Percentiles rank a stretch among this genome's conserved stretches.
phyloP scores from a whole-genome alignment of 2,113 vertebrate species.

The Clupea harengus region DNA sequence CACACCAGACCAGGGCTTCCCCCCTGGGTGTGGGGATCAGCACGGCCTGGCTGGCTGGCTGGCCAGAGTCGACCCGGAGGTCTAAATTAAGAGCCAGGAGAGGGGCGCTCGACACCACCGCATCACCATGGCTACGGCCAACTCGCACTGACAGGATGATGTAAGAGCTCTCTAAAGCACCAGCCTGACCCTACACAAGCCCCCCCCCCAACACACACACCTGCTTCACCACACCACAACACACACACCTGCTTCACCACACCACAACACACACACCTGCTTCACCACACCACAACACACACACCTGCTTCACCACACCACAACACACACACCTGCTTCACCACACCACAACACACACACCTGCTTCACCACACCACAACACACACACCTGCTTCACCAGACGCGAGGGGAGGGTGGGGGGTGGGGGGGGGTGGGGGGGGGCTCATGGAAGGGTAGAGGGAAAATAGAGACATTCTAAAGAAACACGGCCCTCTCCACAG shows the following conservation, averaged over 20 bases:
- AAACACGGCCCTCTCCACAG: not conserved
- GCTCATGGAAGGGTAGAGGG: not conserved
- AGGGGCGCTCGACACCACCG: slow-evolving; percentile 39
- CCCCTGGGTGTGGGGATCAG: slow-evolving; percentile 21
- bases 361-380: not conserved
- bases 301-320: too few species aligned
- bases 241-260: not conserved
- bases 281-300: too few species aligned
- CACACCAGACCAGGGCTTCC: slow-evolving; percentile 2
- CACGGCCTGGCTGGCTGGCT: slow-evolving; percentile 39
- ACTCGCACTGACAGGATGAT: slow-evolving; percentile 68
- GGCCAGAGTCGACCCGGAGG: slow-evolving; percentile 39
- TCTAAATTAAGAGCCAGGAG: slow-evolving; percentile 70
- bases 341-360: not conserved
- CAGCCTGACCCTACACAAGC: slow-evolving; percentile 34
- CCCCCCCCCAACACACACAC: not conserved
- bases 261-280: not conserved
- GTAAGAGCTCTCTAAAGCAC: slow-evolving; percentile 49
- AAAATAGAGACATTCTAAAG: slow-evolving; percentile 7
- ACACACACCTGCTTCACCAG: too few species aligned
- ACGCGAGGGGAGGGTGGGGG: not conserved
- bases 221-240: accelerated
- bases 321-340: not conserved
- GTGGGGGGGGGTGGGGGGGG: not conserved
- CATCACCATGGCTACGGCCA: slow-evolving; percentile 54